A percentile compares a stretch with the other conserved stretches of the same genome.
Evolutionary conservation across 2,888 invertebrate genomes (phyloP).

Genomic region (Biston stratarius): DNA sequence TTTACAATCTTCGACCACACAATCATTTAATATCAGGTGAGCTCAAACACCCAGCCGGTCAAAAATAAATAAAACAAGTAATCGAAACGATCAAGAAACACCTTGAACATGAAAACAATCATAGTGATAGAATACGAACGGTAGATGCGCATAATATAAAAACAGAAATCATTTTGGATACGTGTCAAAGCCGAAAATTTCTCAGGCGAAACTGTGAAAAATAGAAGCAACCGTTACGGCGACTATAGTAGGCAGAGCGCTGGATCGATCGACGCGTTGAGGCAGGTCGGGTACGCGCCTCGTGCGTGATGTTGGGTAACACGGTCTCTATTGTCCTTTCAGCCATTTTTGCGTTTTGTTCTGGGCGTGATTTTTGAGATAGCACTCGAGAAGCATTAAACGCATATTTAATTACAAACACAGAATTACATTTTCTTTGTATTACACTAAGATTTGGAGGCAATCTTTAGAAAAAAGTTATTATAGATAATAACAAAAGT

Average conservation of each 20-base stretch:
- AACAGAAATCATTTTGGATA: constrained; percentile 34
- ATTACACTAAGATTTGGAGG: too few species aligned
- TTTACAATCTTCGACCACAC: too few species aligned
- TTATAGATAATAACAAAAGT: too few species aligned
- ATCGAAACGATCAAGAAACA: neutral
- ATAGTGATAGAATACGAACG: neutral
- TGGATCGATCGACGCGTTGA: constrained; percentile 77
- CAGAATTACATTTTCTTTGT: too few species aligned
- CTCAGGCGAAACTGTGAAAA: constrained; percentile 42
- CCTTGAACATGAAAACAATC: neutral
- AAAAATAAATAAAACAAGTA: neutral
- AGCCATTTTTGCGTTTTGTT: neutral
- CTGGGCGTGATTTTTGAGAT: neutral
- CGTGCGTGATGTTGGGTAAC: constrained; percentile 48
- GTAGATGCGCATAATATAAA: constrained; percentile 9
- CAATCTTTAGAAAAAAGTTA: too few species aligned
- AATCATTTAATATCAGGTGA: too few species aligned
- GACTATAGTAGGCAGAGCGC: constrained; percentile 62
- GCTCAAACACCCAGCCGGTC: too few species aligned
- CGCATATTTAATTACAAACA: neutral
- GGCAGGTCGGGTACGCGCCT: constrained; percentile 75
- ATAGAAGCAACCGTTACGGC: constrained; percentile 59
- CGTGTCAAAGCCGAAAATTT: constrained; percentile 34
- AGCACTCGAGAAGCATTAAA: neutral
- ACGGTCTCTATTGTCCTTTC: constrained; percentile 11